Base-by-base conservation (phyloP, 2,113 vertebrate genomes). In the Crocuta crocuta region DNA sequence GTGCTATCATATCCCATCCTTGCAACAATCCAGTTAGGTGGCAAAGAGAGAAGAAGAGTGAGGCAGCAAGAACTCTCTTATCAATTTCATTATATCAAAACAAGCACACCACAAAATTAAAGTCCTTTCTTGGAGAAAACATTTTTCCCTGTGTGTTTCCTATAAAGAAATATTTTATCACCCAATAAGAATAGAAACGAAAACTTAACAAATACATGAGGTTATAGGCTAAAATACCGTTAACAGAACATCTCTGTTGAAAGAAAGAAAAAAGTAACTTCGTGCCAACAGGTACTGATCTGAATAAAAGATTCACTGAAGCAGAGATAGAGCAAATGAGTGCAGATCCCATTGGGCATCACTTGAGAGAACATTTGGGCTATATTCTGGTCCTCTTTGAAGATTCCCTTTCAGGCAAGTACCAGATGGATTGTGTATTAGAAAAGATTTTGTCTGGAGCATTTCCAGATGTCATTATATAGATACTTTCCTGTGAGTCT, bases 401-500 rank as follows among this genome's bases (percentile, higher is more conserved):
- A 79, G 4, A 23, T 70, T 87, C 74, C 26, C 39, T 94, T 19
- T 3, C 28, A 65, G 3, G 10, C 66, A 83, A 95, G 45, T 21
- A 4, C 35, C 45, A 88, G 10, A 10, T 79, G 66, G 45, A 85
- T 66, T 78, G 0, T 2, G 0, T n/a, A 10, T 33, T 81, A 91
- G 96, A 91, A n/a, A 50, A 66, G 13, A 1, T 88, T 82, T 86
- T 79, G 70, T 31, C 71, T 86, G 0, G 10, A 43, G 10, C 16
- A 61, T 97, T 98, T 97, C n/a, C 50, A 97, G 13, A 1, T 31
- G 31, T 71, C 35, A 6, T 35, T 80, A 10, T 63, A 81, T 7
- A 74, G 9, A 87, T 65, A 3, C 21, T 7, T 31, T 70, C 23
- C 16, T 61, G 17, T 23, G 39, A 78, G 68, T 97, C 31, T 91